phyloP scores from a whole-genome alignment of 2,113 vertebrate genomes.

The Xenus cinereus region DNA sequence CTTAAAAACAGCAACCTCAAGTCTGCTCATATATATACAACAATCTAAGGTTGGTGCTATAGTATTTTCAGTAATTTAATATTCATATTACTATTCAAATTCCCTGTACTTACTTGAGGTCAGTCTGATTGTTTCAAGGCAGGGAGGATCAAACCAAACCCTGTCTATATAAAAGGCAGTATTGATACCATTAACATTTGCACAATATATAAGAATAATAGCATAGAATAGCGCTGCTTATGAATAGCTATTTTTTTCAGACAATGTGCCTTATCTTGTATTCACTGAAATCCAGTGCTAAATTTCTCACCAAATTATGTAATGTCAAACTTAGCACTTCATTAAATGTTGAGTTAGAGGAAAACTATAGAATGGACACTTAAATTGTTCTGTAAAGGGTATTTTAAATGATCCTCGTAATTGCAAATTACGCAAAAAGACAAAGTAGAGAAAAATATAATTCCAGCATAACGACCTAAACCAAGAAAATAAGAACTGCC shows the following conservation, averaged over 20 bases:
- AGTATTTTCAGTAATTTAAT: not conserved
- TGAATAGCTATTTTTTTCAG: not conserved
- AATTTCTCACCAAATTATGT: not conserved
- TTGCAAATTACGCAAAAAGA: not conserved
- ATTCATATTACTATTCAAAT: not conserved
- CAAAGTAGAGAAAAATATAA: not conserved
- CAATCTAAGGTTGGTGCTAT: not conserved
- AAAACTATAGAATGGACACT: not conserved
- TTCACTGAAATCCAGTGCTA: not conserved
- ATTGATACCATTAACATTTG: not conserved
- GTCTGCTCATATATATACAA: not conserved
- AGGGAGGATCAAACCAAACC: not conserved
- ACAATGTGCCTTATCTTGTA: not conserved
- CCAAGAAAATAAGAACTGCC: not conserved
- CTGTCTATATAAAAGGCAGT: not conserved
- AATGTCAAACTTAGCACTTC: not conserved
- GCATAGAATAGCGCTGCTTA: not conserved
- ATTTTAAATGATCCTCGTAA: not conserved
- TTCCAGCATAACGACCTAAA: not conserved
- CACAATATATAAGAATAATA: not conserved
- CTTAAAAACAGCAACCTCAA: not conserved
- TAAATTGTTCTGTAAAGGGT: not conserved
- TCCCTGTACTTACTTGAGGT: not conserved
- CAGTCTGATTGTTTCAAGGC: not conserved
- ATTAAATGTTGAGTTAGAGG: not conserved